These are phyloP conservation scores for Perithous albicinctus DNA, from an alignment of 2,888 invertebrate genomes.

Conservation along the genomic window DNA sequence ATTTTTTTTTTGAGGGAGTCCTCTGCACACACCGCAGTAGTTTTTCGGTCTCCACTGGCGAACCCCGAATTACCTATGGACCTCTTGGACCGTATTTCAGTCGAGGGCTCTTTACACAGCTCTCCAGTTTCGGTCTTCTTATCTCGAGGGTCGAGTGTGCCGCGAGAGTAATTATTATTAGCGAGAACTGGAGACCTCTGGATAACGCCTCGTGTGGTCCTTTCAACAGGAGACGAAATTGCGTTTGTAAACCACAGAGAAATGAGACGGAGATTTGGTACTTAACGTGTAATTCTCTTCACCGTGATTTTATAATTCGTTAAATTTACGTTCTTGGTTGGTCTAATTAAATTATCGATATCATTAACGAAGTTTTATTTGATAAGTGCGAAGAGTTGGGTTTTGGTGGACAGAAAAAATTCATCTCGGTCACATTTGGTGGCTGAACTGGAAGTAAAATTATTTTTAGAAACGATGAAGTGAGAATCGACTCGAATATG, in stretches of 20 bases:
- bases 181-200: conserved; percentile 25
- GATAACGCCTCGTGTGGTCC: conserved; percentile 6
- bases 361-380: not conserved
- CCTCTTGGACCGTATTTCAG: conserved; percentile 16
- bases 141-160: conserved; percentile 11
- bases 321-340: not conserved
- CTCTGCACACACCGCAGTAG: not conserved
- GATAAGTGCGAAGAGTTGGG: not conserved
- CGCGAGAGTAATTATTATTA: conserved; percentile 41
- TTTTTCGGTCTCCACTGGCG: conserved; percentile 1
- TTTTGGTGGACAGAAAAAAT: not conserved
- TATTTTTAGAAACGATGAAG: not conserved
- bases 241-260: not conserved
- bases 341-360: not conserved
- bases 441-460: not conserved
- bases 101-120: conserved; percentile 2
- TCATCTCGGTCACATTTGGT: not conserved
- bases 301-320: not conserved
- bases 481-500: too few relatives aligned
- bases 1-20: not conserved
- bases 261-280: not conserved
- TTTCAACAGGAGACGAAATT: not conserved
- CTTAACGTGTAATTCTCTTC: not conserved
- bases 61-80: conserved; percentile 28
- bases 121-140: conserved; percentile 37